Conservation (phyloP, 2,888 invertebrate species). For the Pocota personata region DNA sequence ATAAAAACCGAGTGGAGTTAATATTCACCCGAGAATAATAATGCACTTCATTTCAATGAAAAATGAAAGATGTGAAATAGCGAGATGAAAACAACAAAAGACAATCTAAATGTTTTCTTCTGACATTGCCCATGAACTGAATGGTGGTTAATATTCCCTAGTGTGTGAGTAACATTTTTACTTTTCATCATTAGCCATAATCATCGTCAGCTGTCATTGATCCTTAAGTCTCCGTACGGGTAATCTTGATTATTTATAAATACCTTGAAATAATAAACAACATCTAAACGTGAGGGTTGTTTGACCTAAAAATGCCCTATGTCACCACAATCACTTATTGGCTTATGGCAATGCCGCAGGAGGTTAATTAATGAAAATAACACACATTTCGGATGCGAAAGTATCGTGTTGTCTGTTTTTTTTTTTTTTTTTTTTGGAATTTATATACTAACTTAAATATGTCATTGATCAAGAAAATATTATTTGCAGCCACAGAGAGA, state of each 20-base stretch:
- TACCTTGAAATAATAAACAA: not conserved
- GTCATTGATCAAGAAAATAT: not conserved
- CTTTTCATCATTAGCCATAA: not conserved
- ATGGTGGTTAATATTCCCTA: too few relatives aligned
- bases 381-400: not conserved
- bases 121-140: too few relatives aligned
- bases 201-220: not conserved
- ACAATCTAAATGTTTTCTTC: too few relatives aligned
- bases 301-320: not conserved
- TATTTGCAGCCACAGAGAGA: too few relatives aligned
- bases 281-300: not conserved
- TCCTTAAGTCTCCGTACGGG: not conserved
- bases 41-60: too few relatives aligned
- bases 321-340: not conserved
- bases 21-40: not conserved
- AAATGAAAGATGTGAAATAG: too few relatives aligned
- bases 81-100: too few relatives aligned
- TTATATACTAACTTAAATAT: not conserved
- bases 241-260: not conserved
- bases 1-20: not conserved
- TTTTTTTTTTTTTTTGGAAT: not conserved
- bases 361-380: not conserved
- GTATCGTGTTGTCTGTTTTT: not conserved
- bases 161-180: not conserved
- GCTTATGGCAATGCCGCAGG: not conserved